These are phyloP conservation scores for Butastur rufipennis DNA, from an alignment of 2,113 vertebrate species.

Conservation along the genomic window DNA sequence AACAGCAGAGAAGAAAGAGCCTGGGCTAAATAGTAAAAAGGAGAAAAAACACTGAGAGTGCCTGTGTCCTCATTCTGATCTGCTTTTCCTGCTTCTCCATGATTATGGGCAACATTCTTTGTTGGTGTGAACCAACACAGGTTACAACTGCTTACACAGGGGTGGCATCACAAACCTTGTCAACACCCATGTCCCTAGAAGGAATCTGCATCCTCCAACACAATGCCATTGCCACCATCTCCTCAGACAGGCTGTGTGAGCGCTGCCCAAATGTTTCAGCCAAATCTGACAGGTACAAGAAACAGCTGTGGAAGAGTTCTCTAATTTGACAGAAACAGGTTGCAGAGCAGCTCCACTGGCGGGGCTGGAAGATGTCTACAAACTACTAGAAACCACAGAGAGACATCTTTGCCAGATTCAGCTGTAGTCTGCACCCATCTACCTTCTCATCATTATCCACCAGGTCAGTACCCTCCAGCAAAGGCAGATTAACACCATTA, in stretches of 20 bases:
- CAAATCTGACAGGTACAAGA: neutral
- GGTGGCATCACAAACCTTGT: neutral
- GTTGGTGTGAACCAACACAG: neutral
- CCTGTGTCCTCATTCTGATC: neutral
- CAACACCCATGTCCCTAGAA: neutral
- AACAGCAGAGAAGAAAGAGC: neutral
- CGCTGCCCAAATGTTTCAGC: neutral
- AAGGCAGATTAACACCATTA: neutral
- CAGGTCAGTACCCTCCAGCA: neutral
- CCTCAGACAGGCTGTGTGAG: neutral
- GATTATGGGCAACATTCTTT: neutral
- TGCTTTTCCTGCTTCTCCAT: neutral
- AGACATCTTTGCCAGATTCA: neutral
- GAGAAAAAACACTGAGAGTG: fast-evolving
- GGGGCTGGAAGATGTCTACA: neutral
- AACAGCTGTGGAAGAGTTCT: neutral
- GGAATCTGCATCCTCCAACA: neutral
- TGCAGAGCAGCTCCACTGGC: neutral
- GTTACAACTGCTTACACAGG: neutral
- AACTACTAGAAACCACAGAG: neutral
- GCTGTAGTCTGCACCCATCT: neutral
- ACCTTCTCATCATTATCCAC: neutral
- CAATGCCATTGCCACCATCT: neutral
- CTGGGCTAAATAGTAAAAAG: neutral
- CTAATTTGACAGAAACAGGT: neutral